Evolutionary conservation across 2,113 vertebrate species (phyloP).

Genomic region (Heteronetta atricapilla): DNA sequence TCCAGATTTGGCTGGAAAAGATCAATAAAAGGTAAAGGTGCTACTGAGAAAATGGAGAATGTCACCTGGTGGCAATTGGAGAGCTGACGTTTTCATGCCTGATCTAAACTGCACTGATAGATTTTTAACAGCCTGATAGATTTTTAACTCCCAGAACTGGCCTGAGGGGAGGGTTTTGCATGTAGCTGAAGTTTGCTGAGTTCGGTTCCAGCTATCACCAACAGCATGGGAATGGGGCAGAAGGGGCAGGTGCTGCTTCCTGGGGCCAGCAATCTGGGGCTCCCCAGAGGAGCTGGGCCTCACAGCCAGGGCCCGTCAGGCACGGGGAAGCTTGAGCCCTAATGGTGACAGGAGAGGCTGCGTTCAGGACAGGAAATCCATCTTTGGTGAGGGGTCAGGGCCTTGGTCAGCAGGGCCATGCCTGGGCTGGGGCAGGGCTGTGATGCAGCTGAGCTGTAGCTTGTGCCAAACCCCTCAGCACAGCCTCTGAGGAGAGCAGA

Average conservation of each 20-base stretch:
- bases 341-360: neutral
- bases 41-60: neutral
- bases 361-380: fast-evolving
- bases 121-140: neutral
- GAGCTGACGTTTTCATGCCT: neutral
- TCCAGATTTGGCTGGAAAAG: constrained; percentile 71
- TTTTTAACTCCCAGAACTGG: neutral
- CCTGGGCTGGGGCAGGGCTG: neutral
- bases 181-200: neutral
- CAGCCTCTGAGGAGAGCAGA: neutral
- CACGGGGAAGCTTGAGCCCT: fast-evolving
- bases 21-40: constrained; percentile 78
- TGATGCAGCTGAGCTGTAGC: neutral
- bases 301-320: fast-evolving
- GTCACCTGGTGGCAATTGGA: fast-evolving
- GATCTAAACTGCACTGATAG: neutral
- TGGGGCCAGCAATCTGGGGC: neutral
- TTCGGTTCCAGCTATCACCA: fast-evolving
- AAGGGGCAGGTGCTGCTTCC: neutral
- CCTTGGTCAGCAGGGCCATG: neutral
- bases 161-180: neutral
- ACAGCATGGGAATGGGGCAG: neutral
- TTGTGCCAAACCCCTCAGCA: neutral
- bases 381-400: neutral
- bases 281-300: neutral